Evolutionary conservation across 2,888 invertebrate genomes (phyloP).

Genomic region (Cristatella mucedo): DNA sequence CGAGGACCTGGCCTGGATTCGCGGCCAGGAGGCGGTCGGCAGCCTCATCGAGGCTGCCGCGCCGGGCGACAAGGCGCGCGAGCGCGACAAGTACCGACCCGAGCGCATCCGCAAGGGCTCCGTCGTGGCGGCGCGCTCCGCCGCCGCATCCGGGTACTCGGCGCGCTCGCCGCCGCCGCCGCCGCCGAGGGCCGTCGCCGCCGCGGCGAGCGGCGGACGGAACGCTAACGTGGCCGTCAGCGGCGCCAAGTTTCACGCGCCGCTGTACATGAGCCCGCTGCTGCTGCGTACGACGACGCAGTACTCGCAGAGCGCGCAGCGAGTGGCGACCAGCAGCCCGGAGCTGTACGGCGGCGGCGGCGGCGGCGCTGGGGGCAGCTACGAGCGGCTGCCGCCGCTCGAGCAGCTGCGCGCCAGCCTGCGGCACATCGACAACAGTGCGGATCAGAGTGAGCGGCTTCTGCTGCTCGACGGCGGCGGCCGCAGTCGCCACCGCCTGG

Average conservation of each 20-base stretch:
- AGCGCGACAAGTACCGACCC: conserved; percentile 14
- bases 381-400: conserved; percentile 21
- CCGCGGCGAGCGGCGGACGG: too few relatives aligned
- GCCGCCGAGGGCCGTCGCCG: too few relatives aligned
- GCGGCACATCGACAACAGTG: conserved; percentile 20
- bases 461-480: too few relatives aligned
- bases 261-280: conserved; percentile 17
- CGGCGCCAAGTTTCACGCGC: conserved; percentile 20
- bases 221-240: conserved; percentile 20
- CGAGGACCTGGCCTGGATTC: conserved; percentile 5
- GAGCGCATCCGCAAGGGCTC: conserved; percentile 14
- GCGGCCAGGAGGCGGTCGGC: conserved; percentile 15
- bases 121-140: conserved; percentile 10
- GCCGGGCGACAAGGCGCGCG: conserved; percentile 15
- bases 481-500: too few relatives aligned
- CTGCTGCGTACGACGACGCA: conserved; percentile 23
- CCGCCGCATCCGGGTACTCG: conserved; percentile 9
- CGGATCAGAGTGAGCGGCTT: too few relatives aligned
- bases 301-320: conserved; percentile 22
- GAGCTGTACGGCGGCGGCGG: conserved; percentile 16
- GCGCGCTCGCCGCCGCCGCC: too few relatives aligned
- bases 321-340: conserved; percentile 22
- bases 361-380: conserved; percentile 11
- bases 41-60: conserved; percentile 19
- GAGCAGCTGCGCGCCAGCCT: conserved; percentile 22